Percentiles rank a stretch among this genome's conserved stretches.
Conservation (phyloP, 2,888 invertebrate genomes). For the Temnothorax ravouxi region DNA sequence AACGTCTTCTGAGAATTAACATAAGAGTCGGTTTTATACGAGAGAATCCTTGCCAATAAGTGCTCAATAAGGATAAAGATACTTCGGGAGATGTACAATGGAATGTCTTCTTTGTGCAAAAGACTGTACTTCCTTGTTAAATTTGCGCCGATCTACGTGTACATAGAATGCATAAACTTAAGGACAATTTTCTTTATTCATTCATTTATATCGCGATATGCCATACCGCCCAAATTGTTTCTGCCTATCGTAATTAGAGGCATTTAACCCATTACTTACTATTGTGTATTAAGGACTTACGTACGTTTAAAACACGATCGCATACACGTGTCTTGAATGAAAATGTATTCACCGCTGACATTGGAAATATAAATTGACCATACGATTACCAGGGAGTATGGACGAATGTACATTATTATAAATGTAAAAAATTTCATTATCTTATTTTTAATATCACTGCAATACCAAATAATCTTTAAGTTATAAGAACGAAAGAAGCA, state of each 20-base stretch:
- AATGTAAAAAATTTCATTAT: slow-evolving; percentile 10
- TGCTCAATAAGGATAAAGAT: not conserved
- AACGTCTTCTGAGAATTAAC: slow-evolving; percentile 11
- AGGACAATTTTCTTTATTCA: not conserved
- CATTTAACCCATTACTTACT: not conserved
- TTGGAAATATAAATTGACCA: not conserved
- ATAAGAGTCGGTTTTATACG: slow-evolving; percentile 9
- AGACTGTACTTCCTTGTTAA: slow-evolving; percentile 22
- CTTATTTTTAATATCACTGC: slow-evolving; percentile 25
- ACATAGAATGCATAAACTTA: slow-evolving; percentile 28
- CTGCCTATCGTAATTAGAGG: not conserved
- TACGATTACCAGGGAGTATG: not conserved
- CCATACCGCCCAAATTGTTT: not conserved
- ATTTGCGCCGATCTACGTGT: slow-evolving; percentile 15
- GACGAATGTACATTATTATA: not conserved
- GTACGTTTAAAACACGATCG: not conserved
- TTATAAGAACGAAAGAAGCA: slow-evolving; percentile 32
- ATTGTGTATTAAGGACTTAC: not conserved
- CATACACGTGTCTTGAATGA: not conserved
- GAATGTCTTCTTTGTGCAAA: slow-evolving; percentile 15
- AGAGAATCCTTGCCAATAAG: not conserved
- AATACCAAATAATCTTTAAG: slow-evolving; percentile 45
- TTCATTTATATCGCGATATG: not conserved
- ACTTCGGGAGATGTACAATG: not conserved
- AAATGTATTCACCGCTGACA: not conserved